These are phyloP conservation scores for Mycteria americana DNA, from an alignment of 2,797 vertebrate genomes.

Conservation along the genomic window DNA sequence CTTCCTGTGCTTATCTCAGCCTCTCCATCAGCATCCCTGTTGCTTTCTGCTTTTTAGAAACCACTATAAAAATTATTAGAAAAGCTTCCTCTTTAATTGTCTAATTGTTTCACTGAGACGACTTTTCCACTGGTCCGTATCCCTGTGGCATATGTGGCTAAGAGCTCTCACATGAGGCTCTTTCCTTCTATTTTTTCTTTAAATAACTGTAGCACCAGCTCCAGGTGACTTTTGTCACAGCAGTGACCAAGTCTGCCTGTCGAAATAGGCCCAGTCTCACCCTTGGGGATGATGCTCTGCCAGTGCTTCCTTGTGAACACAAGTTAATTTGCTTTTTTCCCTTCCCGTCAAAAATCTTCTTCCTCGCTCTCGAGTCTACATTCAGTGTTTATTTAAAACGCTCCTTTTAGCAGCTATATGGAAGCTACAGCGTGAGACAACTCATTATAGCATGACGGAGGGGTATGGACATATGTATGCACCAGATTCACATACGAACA, in stretches of 20 bases:
- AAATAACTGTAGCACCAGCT: neutral
- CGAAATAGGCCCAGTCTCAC: neutral
- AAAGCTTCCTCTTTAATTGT: neutral
- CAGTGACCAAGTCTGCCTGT: neutral
- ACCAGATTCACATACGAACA: neutral
- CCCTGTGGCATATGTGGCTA: neutral
- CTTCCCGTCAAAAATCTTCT: neutral
- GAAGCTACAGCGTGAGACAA: neutral
- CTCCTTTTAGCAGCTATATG: neutral
- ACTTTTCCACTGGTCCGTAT: neutral
- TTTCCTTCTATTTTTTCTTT: neutral
- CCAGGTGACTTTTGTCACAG: neutral
- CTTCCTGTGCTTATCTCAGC: neutral
- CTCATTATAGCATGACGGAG: neutral
- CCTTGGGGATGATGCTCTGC: neutral
- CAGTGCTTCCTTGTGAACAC: neutral
- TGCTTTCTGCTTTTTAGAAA: neutral
- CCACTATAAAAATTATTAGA: neutral
- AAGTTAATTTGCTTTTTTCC: neutral
- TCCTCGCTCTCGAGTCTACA: neutral
- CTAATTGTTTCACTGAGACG: neutral
- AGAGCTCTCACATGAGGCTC: neutral
- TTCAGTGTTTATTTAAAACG: constrained; percentile 3
- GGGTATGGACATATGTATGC: neutral
- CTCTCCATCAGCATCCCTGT: neutral